Evolutionary conservation across 53 echinoderm and acorn worm genomes (phyloP).

Genomic region (Astropecten irregularis): DNA sequence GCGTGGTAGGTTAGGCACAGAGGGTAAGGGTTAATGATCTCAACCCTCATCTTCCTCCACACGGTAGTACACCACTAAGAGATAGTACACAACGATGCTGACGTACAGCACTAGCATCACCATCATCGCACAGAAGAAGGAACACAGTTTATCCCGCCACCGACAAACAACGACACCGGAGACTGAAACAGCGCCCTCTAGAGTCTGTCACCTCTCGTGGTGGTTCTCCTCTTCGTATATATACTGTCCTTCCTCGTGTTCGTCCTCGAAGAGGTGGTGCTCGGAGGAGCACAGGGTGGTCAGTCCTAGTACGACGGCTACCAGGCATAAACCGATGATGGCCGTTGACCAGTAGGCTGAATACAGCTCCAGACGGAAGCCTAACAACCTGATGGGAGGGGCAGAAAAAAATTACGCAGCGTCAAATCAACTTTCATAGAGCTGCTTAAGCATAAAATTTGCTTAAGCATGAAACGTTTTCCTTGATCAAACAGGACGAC

Average conservation of each 20-base stretch:
- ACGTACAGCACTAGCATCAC: slow-evolving; percentile 17
- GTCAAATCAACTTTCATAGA: too few relatives aligned
- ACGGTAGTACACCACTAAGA: slow-evolving; percentile 35
- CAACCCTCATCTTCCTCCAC: too few relatives aligned
- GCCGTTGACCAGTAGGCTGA: slow-evolving; percentile 81
- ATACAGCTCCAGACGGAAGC: slow-evolving; percentile 67
- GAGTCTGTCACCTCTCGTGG: slow-evolving; percentile 4
- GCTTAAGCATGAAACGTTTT: too few relatives aligned
- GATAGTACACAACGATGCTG: slow-evolving; percentile 25
- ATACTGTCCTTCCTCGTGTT: not conserved
- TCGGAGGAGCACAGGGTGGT: slow-evolving; percentile 60
- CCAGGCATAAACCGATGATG: slow-evolving; percentile 61
- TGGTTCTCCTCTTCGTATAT: not conserved
- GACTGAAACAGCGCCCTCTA: not conserved
- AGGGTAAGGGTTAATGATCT: too few relatives aligned
- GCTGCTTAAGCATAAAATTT: too few relatives aligned
- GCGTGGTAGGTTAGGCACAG: too few relatives aligned
- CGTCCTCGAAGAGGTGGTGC: slow-evolving; percentile 38
- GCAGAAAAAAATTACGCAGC: too few relatives aligned
- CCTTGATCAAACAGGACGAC: too few relatives aligned
- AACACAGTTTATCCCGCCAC: not conserved
- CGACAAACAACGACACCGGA: not conserved
- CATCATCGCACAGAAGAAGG: slow-evolving; percentile 36
- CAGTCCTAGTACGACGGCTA: slow-evolving; percentile 69
- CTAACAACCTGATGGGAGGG: slow-evolving; percentile 55